phyloP scores from a whole-genome alignment of 2,113 vertebrate genomes.

The Coptodon rendalli region DNA sequence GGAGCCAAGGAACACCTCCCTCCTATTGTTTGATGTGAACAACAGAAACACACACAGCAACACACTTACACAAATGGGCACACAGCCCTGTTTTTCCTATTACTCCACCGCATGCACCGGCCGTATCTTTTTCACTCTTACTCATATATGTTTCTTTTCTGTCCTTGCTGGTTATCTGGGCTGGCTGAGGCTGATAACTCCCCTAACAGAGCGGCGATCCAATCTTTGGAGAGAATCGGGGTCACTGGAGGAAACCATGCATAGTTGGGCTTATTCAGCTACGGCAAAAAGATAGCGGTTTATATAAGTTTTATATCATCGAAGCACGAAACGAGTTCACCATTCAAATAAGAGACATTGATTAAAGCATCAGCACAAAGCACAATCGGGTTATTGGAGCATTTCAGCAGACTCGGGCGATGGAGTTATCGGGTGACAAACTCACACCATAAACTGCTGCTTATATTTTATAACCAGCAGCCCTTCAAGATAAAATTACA shows the following conservation, averaged over 20 bases:
- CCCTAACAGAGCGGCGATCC: constrained; percentile 11
- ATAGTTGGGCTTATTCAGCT: neutral
- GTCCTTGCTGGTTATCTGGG: constrained; percentile 36
- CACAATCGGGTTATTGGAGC: neutral
- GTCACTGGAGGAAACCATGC: constrained; percentile 2
- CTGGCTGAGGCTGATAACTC: neutral
- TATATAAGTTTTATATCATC: neutral
- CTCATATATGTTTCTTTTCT: constrained; percentile 8
- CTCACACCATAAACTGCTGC: constrained; percentile 19
- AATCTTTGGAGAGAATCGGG: constrained; percentile 17
- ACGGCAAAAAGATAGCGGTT: neutral
- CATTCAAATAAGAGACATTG: neutral
- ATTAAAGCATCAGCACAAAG: neutral
- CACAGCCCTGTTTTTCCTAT: neutral
- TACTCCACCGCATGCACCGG: neutral
- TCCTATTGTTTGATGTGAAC: constrained; percentile 25
- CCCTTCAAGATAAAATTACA: constrained; percentile 22
- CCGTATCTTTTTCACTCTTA: neutral
- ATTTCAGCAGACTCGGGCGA: neutral
- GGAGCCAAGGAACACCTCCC: constrained; percentile 23
- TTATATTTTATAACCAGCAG: constrained; percentile 24
- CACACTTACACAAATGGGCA: neutral
- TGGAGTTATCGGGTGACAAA: constrained; percentile 18
- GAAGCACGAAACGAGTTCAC: neutral
- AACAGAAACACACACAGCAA: neutral